Evolutionary conservation across 2,888 invertebrate species (phyloP).

Genomic region (Leptinotarsa rubiginosa): DNA sequence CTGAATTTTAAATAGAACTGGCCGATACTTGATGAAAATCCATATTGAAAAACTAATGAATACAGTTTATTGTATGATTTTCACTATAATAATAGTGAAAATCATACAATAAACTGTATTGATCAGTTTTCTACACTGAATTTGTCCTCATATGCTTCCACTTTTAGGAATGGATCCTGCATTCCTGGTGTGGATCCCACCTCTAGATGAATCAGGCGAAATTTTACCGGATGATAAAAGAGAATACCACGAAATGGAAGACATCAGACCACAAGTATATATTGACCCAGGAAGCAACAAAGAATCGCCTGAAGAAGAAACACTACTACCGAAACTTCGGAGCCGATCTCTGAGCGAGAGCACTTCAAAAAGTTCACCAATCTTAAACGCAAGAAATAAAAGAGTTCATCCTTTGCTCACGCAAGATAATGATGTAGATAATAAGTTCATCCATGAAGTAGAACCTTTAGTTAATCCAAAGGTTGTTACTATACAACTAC

Average conservation of each 20-base stretch:
- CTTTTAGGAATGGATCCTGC: constrained; percentile 85
- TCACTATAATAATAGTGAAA: too few relatives aligned
- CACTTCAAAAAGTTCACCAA: constrained; percentile 51
- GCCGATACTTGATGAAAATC: too few relatives aligned
- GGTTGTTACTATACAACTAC: constrained; percentile 56
- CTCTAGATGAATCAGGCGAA: constrained; percentile 76
- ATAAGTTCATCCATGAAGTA: constrained; percentile 46
- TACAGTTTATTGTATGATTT: too few relatives aligned
- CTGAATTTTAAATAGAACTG: too few relatives aligned
- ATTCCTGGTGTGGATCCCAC: constrained; percentile 89
- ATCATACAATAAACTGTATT: too few relatives aligned
- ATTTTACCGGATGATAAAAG: constrained; percentile 72
- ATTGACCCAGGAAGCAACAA: constrained; percentile 76
- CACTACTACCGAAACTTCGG: constrained; percentile 64
- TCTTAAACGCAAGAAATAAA: constrained; percentile 52
- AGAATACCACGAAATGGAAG: constrained; percentile 66
- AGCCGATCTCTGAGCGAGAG: constrained; percentile 48
- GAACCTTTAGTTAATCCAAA: constrained; percentile 52
- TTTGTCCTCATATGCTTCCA: not conserved
- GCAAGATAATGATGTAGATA: constrained; percentile 37
- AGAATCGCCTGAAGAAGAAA: constrained; percentile 74
- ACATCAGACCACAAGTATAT: constrained; percentile 59
- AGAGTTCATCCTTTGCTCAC: constrained; percentile 53
- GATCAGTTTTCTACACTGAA: too few relatives aligned
- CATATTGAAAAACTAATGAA: too few relatives aligned